Base-by-base conservation (phyloP, 1,140 invertebrate species). In the Triops longicaudatus region DNA sequence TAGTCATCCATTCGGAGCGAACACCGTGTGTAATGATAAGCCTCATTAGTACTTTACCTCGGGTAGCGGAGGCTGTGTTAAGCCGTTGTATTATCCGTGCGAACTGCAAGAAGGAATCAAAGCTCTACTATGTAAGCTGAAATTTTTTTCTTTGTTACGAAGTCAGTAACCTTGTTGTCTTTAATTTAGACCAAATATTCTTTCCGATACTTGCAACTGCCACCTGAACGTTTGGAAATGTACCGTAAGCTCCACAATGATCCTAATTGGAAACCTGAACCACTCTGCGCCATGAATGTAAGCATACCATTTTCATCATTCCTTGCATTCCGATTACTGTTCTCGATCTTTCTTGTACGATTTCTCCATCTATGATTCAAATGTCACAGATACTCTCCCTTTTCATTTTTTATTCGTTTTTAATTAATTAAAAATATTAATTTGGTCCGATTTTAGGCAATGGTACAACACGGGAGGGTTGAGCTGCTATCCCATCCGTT, bases 31-130 rank as follows among this genome's bases (percentile, higher is more conserved):
- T 92, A 1, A 91, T 91, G 1, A 82, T 93, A 9, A 91, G 91
- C 0, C 84, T 93, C 27, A 92, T 93, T 71, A 90, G 91, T 1
- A 89, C 89, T 12, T 92, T 93, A 90, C 92, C 92, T 0, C 85
- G 88, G 75, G 91, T 93, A 0, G 92, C 92, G 80, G 90, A 92
- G 84, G 90, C 91, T 0, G 91, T 93, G 1, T 89, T 92, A 82
- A 91, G 92, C 80, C 91, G 90, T 81, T 92, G 91, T 80, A 93
- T 93, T 71, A 90, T 88, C 0, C 92, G 91, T 83, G 91, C 92
- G 0, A 91, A 92, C 81, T 91, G 90, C 82, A 93, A 93, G 81
- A 91, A 92, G 83, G 91, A 93, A 81, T 92, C 90, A 0, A 93
- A 93, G 82, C 89, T 88, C 73, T 93, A 91, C 84, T 91, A 92